A percentile compares a stretch with the other conserved stretches of the same genome.
Evolutionary conservation across 2,888 invertebrate species (phyloP).

Genomic region (Protodeltote pygarga): DNA sequence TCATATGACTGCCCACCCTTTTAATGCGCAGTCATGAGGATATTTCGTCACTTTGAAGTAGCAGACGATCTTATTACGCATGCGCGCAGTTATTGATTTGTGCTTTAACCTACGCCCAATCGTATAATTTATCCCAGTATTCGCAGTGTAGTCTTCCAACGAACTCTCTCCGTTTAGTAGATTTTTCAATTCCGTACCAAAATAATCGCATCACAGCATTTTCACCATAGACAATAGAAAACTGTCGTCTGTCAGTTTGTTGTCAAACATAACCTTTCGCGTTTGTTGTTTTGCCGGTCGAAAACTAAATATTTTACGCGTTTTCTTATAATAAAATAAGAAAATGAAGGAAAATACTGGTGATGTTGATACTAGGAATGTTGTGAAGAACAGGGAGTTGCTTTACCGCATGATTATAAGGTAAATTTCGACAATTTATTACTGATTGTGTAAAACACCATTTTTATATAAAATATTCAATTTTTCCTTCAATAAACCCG

Average conservation of each 20-base stretch:
- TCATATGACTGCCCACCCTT: neutral
- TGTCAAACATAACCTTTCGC: slow-evolving; percentile 54
- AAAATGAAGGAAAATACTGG: slow-evolving; percentile 77
- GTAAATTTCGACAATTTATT: slow-evolving; percentile 64
- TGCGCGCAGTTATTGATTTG: slow-evolving; percentile 59
- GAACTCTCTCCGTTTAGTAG: slow-evolving; percentile 1
- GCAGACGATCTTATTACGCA: slow-evolving; percentile 48
- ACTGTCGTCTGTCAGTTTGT: slow-evolving; percentile 49
- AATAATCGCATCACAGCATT: slow-evolving; percentile 5
- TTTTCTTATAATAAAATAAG: slow-evolving; percentile 14
- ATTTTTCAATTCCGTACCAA: neutral
- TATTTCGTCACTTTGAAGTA: slow-evolving; percentile 27
- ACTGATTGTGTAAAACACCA: neutral
- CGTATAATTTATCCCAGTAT: slow-evolving; percentile 5
- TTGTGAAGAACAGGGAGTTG: slow-evolving; percentile 95
- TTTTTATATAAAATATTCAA: too few relatives aligned
- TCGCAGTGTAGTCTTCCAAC: slow-evolving; percentile 6
- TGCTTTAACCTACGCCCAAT: neutral
- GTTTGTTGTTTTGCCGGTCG: slow-evolving; percentile 44
- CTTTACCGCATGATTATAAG: slow-evolving; percentile 97
- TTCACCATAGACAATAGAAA: slow-evolving; percentile 35
- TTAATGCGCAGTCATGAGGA: slow-evolving; percentile 4
- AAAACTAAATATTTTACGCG: neutral
- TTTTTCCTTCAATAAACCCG: too few relatives aligned
- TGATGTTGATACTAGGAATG: slow-evolving; percentile 90